Evolutionary conservation across 2,797 vertebrate genomes (phyloP).

Genomic region (Karalla daura): DNA sequence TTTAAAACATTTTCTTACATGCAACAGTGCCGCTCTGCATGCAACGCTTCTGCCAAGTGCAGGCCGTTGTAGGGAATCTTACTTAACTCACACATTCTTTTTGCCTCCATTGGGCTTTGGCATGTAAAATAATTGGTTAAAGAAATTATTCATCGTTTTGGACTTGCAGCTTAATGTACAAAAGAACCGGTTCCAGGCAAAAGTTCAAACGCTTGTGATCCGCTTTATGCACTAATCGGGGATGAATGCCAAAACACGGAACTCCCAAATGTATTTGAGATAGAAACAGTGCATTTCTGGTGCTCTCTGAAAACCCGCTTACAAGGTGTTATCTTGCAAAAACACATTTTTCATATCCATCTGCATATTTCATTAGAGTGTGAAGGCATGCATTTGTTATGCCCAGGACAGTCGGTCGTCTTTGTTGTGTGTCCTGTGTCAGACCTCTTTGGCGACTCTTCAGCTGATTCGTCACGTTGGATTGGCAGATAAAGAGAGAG

Average conservation of each 20-base stretch:
- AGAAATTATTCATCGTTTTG: neutral
- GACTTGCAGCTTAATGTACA: neutral
- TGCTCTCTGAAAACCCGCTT: neutral
- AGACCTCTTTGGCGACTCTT: too few species aligned
- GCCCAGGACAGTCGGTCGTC: neutral
- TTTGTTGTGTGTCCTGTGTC: too few species aligned
- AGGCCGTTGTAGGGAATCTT: constrained; percentile 8
- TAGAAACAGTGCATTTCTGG: neutral
- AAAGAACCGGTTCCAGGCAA: neutral
- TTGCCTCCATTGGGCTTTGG: neutral
- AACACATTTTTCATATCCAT: neutral
- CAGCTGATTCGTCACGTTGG: too few species aligned
- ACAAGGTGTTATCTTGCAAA: neutral
- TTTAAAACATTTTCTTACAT: constrained; percentile 27
- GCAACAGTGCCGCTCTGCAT: constrained; percentile 17
- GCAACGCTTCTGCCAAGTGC: neutral
- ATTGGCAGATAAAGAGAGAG: too few species aligned
- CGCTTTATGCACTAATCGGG: neutral
- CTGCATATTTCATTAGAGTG: constrained; percentile 2
- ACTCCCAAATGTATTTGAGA: neutral
- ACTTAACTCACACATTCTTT: neutral
- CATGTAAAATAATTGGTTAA: neutral
- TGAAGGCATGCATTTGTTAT: neutral
- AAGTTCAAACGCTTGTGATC: neutral
- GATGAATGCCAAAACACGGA: neutral